Conservation (phyloP, 2,797 vertebrate species). For the Scolopax bukidnonensis region DNA sequence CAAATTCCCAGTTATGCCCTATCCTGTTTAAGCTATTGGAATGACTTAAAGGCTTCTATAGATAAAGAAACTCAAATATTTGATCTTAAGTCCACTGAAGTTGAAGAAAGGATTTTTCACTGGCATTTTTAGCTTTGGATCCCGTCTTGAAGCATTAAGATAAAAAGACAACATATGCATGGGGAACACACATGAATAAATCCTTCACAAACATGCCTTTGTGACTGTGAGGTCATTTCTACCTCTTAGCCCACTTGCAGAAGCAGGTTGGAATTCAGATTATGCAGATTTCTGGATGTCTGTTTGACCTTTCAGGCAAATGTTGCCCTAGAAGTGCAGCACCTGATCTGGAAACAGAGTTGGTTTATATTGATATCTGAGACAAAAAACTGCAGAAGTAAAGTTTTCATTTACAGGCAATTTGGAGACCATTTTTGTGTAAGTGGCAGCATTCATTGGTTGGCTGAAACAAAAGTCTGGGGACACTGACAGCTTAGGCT, state of each 20-base stretch:
- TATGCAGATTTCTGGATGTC: not conserved
- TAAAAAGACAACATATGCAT: not conserved
- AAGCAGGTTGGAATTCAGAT: not conserved
- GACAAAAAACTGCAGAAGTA: not conserved
- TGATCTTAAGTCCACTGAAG: not conserved
- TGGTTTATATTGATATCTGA: not conserved
- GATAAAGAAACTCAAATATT: not conserved
- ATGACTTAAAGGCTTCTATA: not conserved
- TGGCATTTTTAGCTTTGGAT: not conserved
- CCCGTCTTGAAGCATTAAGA: not conserved
- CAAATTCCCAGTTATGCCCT: not conserved
- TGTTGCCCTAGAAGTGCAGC: not conserved
- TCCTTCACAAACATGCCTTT: not conserved
- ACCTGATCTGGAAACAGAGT: not conserved
- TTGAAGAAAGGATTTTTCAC: not conserved
- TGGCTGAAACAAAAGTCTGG: not conserved
- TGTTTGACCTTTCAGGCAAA: not conserved
- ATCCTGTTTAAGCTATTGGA: not conserved
- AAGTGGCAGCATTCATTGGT: not conserved
- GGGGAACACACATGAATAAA: not conserved
- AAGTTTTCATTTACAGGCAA: not conserved
- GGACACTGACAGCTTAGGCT: not conserved
- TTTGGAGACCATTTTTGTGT: not conserved
- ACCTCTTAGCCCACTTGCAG: not conserved
- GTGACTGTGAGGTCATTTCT: not conserved